phyloP scores from a whole-genome alignment of 2,888 invertebrate genomes.

The Acleris emargana region DNA sequence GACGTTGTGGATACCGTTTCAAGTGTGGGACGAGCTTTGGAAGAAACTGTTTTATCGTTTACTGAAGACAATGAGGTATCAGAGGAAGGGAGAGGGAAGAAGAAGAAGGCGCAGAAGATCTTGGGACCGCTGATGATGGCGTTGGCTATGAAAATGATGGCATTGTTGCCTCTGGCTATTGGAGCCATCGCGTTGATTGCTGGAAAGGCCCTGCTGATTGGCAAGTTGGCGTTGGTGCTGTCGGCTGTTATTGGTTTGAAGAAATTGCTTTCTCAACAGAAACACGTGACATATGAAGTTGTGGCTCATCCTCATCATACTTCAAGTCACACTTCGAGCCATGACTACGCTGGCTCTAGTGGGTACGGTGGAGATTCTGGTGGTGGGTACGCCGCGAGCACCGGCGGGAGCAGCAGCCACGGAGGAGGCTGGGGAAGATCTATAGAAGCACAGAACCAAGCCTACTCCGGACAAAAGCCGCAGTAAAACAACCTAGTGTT shows the following conservation, averaged over 20 bases:
- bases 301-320: slow-evolving; percentile 93
- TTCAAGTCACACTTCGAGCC: slow-evolving; percentile 87
- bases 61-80: slow-evolving; percentile 84
- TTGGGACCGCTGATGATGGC: slow-evolving; percentile 90
- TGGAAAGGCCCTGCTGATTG: slow-evolving; percentile 92
- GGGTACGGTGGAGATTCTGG: slow-evolving; percentile 86
- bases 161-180: slow-evolving; percentile 89
- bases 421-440: slow-evolving; percentile 90
- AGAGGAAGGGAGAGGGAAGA: slow-evolving; percentile 91
- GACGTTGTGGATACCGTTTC: slow-evolving; percentile 92
- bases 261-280: slow-evolving; percentile 91
- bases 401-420: slow-evolving; percentile 69
- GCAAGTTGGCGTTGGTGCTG: slow-evolving; percentile 92
- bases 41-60: slow-evolving; percentile 87
- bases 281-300: slow-evolving; percentile 94
- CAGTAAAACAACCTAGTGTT: slow-evolving; percentile 70
- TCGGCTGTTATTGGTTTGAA: slow-evolving; percentile 93
- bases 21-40: slow-evolving; percentile 91
- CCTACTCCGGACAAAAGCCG: slow-evolving; percentile 90
- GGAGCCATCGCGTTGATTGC: slow-evolving; percentile 93
- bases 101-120: slow-evolving; percentile 91
- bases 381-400: slow-evolving; percentile 79
- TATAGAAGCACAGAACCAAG: slow-evolving; percentile 89
- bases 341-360: slow-evolving; percentile 85
- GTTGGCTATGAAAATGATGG: slow-evolving; percentile 90